Conservation (phyloP, 2,797 vertebrate species). For the Neosalanx taihuensis region DNA sequence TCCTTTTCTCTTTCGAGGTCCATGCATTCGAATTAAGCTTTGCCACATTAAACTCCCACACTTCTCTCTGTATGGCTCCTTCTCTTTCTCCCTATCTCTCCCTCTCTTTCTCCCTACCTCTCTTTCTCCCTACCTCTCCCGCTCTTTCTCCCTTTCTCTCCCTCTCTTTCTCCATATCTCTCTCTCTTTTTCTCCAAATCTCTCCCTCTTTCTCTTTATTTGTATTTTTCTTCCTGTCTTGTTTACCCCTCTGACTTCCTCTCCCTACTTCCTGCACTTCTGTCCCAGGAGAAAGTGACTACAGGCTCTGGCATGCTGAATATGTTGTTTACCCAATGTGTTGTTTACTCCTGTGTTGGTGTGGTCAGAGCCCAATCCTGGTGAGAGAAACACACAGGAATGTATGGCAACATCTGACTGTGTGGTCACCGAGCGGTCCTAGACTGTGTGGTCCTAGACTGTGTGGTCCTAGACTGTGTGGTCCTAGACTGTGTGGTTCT, state of each 20-base stretch:
- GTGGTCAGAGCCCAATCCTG: slow-evolving; percentile 23
- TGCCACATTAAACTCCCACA: too few relatives aligned
- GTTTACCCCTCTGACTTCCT: background rate
- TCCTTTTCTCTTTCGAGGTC: background rate
- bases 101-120: background rate
- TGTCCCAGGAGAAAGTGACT: slow-evolving; percentile 23
- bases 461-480: too few relatives aligned
- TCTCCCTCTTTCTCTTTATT: background rate
- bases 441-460: background rate
- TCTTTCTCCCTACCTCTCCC: background rate
- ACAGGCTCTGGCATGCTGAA: slow-evolving; percentile 46
- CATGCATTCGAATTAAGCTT: too few relatives aligned
- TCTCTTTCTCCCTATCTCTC: background rate
- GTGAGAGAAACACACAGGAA: background rate
- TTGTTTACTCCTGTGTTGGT: slow-evolving; percentile 41
- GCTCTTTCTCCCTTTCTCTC: background rate
- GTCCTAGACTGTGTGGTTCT: too few relatives aligned
- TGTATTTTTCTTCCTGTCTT: slow-evolving; percentile 6
- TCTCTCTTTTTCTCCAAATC: background rate
- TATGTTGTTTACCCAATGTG: slow-evolving; percentile 51
- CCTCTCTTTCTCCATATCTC: slow-evolving; percentile 5
- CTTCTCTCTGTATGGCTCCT: background rate
- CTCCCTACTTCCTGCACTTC: background rate
- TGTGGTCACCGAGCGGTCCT: background rate
- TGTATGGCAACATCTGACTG: slow-evolving; percentile 2